Conservation (phyloP, 2,888 invertebrate species). For the Notocelia uddmanniana region DNA sequence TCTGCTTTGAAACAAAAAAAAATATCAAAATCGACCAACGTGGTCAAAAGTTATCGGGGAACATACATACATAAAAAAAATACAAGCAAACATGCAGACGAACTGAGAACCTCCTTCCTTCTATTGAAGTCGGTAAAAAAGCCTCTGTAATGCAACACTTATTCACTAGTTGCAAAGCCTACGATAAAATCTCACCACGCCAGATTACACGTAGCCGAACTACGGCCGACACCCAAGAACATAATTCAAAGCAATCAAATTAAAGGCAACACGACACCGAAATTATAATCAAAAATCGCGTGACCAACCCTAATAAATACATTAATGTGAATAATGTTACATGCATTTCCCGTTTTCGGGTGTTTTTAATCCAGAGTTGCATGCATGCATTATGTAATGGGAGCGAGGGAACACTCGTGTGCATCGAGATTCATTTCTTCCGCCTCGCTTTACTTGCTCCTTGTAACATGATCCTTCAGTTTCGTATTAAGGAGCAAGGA, state of each 20-base stretch:
- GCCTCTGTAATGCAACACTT: not conserved
- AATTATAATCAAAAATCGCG: conserved; percentile 50
- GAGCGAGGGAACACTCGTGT: conserved; percentile 24
- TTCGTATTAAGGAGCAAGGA: not conserved
- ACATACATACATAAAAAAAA: too few species aligned
- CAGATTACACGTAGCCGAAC: not conserved
- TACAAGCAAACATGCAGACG: too few species aligned
- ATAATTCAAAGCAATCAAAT: conserved; percentile 30
- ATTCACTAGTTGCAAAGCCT: not conserved
- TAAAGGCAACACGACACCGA: conserved; percentile 26
- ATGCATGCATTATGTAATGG: conserved; percentile 48
- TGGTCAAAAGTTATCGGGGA: too few species aligned
- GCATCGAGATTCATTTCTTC: not conserved
- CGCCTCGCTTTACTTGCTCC: not conserved
- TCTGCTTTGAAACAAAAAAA: too few species aligned
- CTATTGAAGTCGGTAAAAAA: too few species aligned
- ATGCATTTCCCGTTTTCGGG: conserved; percentile 59
- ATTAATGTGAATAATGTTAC: conserved; percentile 63
- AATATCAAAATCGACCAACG: too few species aligned
- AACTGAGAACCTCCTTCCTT: too few species aligned
- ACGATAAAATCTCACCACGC: not conserved
- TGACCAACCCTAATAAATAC: conserved; percentile 71
- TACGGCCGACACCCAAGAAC: not conserved
- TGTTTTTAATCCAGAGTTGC: conserved; percentile 61
- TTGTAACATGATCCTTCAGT: not conserved